Conservation (phyloP, 2,888 invertebrate genomes). For the Cryptus viduatorius region DNA sequence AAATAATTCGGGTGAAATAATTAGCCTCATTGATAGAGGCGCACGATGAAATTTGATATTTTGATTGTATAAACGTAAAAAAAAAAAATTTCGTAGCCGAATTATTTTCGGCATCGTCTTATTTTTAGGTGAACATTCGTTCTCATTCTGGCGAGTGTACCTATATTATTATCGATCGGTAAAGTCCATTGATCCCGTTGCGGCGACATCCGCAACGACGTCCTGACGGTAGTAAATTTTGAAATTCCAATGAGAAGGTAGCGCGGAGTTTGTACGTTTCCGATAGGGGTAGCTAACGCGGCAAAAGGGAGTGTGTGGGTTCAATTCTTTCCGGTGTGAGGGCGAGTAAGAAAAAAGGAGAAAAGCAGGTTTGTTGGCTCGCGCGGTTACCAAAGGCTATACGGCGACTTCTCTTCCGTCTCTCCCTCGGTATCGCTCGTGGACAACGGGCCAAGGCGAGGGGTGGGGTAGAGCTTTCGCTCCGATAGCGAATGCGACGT, state of each 20-base stretch:
- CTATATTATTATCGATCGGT: constrained; percentile 1
- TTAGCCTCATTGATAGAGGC: no score
- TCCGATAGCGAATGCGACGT: constrained; percentile 41
- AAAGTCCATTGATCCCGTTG: constrained; percentile 10
- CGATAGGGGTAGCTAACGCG: constrained; percentile 50
- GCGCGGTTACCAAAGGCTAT: constrained; percentile 37
- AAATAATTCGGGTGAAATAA: not conserved
- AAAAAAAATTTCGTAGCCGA: not conserved
- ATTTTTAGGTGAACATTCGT: not conserved
- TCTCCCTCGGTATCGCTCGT: not conserved
- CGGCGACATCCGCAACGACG: not conserved
- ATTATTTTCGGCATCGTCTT: not conserved
- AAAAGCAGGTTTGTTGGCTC: constrained; percentile 58
- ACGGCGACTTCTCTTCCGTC: constrained; percentile 14
- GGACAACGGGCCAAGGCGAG: constrained; percentile 20
- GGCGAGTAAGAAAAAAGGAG: constrained; percentile 31
- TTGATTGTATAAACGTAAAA: no score
- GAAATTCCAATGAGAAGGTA: constrained; percentile 68
- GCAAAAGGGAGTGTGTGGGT: constrained; percentile 32
- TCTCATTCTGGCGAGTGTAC: not conserved
- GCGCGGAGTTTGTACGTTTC: constrained; percentile 36
- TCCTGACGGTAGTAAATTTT: constrained; percentile 66
- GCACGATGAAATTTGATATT: no score
- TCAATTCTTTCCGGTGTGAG: constrained; percentile 57
- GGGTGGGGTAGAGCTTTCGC: constrained; percentile 4